phyloP scores from a whole-genome alignment of 2,797 vertebrate species.

The Australoheros facetus region DNA sequence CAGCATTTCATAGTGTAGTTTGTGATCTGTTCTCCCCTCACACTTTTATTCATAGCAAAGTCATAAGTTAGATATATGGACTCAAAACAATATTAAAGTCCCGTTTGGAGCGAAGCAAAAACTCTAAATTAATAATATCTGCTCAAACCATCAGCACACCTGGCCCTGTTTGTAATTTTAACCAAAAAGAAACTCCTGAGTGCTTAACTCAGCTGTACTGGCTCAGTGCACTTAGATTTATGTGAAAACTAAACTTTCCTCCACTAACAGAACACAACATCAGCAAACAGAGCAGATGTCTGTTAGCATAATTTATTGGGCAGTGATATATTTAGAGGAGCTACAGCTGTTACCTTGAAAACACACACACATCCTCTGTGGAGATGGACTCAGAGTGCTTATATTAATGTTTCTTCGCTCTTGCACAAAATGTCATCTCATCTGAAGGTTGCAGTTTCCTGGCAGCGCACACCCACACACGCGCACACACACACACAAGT shows the following conservation, averaged over 20 bases:
- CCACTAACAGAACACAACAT: slow-evolving; percentile 2
- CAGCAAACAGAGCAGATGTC: slow-evolving; percentile 28
- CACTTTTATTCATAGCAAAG: neutral
- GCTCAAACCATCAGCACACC: neutral
- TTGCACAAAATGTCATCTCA: slow-evolving; percentile 27
- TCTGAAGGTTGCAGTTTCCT: slow-evolving; percentile 26
- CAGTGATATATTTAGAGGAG: slow-evolving; percentile 22
- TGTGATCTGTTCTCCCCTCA: neutral
- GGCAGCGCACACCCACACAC: neutral
- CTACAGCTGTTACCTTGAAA: slow-evolving; percentile 27
- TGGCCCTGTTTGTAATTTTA: neutral
- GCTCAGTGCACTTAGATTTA: neutral
- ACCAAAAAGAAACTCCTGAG: neutral
- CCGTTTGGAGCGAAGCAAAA: neutral
- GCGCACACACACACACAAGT: neutral
- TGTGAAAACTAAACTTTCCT: slow-evolving; percentile 1
- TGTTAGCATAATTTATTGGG: slow-evolving; percentile 31
- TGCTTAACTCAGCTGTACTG: neutral
- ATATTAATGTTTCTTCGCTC: slow-evolving; percentile 13
- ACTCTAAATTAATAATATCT: neutral
- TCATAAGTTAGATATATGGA: neutral
- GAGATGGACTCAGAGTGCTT: slow-evolving; percentile 4
- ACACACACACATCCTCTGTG: neutral
- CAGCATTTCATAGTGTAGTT: neutral
- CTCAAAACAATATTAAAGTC: neutral